Percentiles rank a stretch among this genome's conserved stretches.
phyloP scores from a whole-genome alignment of 1,140 invertebrate genomes.

The Cydia strobilella region DNA sequence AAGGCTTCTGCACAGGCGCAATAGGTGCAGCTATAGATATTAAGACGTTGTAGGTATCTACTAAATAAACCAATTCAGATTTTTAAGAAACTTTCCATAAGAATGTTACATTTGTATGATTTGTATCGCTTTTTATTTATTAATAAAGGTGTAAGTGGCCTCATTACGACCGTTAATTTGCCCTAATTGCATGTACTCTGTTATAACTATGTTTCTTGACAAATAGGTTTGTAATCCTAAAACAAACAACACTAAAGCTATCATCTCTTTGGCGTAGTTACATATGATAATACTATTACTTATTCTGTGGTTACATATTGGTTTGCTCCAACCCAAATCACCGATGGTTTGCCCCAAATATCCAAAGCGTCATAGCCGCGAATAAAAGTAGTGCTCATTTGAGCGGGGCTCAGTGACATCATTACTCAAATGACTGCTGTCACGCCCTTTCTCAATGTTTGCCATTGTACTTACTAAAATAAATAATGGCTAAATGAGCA shows the following conservation, averaged over 20 bases:
- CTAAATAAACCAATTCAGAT: too few species aligned
- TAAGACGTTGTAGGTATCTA: too few species aligned
- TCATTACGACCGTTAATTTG: too few species aligned
- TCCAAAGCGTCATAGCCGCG: slow-evolving; percentile 15
- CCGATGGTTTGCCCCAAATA: slow-evolving; percentile 20
- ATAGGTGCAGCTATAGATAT: too few species aligned
- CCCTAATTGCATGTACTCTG: too few species aligned
- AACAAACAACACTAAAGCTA: neutral
- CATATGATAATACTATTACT: too few species aligned
- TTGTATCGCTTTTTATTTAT: too few species aligned
- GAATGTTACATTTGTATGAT: too few species aligned
- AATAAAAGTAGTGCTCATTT: slow-evolving; percentile 36
- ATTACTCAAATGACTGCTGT: slow-evolving; percentile 42
- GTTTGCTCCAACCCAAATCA: neutral
- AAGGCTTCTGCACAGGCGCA: too few species aligned
- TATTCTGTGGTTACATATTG: neutral
- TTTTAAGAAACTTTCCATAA: too few species aligned
- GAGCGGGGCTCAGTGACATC: slow-evolving; percentile 42
- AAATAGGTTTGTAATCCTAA: neutral
- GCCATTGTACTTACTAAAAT: slow-evolving; percentile 9
- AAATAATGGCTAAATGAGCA: neutral
- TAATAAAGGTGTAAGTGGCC: too few species aligned
- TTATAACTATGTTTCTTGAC: neutral
- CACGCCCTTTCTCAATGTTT: slow-evolving; percentile 7
- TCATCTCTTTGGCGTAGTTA: neutral